Evolutionary conservation across 2,797 vertebrate species (phyloP), one percentile per base, ranked within the genome.

Genomic region (Girardinus metallicus): DNA sequence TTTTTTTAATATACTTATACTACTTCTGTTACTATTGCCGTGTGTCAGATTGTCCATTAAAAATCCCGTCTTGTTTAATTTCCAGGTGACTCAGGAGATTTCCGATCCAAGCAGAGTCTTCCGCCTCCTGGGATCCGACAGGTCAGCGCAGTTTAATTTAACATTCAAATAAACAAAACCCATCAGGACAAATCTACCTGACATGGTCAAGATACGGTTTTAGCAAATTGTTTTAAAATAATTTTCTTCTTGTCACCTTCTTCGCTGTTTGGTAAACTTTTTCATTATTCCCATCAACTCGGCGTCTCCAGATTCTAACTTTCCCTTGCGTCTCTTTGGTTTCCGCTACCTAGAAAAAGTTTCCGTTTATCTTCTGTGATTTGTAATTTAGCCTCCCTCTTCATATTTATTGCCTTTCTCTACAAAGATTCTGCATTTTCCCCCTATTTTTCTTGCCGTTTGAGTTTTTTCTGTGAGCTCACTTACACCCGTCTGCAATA

Each of bases 61-160:
- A 80, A 39, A 2, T 7, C 41, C 13, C 11, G 41, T 80, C 4
- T 72, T 70, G 43, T 39, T 44, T 82, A 21, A 3, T 81, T 78
- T 79, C 2, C 79, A 96, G 96, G 96, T 96, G 85, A 97, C 96
- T 55, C 96, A 97, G 94, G 96, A 96, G 95, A 96, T 97, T 82
- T 96, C 83, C 49, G 96, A 97, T 90, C 96, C 92, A 2, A 96
- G 96, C 93, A 91, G 96, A 90, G 96, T 96, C 6, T 97, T 97
- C 92, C 94, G 92, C 81, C 95, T 97, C 82, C 94, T 97, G 6
- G 96, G 96, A 81, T 97, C 96, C n/a, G 96, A 97, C 95, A 96
- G 96, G 96, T 97, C 81, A 78, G 95, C 89, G 21, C 74, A 51
- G 12, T 51, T 0, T n/a, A 41, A 36, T 26, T 66, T 41, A 5